phyloP scores from a whole-genome alignment of 2,113 vertebrate genomes.

The Plecotus auritus region DNA sequence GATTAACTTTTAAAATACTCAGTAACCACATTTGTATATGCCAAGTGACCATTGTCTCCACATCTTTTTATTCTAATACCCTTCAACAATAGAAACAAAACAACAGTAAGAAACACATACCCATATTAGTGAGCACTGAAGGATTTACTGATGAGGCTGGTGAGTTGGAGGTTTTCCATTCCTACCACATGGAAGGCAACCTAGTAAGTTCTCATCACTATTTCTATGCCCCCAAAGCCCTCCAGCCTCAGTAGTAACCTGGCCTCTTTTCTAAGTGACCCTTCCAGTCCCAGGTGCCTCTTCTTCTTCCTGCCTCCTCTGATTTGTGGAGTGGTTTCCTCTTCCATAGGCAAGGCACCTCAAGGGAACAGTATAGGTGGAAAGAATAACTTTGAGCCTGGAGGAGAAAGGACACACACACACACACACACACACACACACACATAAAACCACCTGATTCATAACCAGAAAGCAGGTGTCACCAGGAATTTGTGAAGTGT shows the following conservation, averaged over 20 bases:
- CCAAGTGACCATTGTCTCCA: neutral
- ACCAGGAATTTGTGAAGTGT: rapidly evolving
- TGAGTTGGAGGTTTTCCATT: neutral
- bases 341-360: rapidly evolving
- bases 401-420: neutral
- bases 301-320: neutral
- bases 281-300: rapidly evolving
- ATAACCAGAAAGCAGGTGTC: rapidly evolving
- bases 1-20: neutral
- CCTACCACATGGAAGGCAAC: neutral
- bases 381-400: neutral
- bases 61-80: neutral
- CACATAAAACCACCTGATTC: neutral
- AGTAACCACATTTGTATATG: rapidly evolving
- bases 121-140: rapidly evolving
- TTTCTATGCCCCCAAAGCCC: neutral
- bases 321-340: neutral
- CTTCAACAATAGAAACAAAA: neutral
- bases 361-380: neutral
- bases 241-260: rapidly evolving
- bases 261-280: no score
- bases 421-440: no score
- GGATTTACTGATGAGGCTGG: rapidly evolving
- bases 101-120: neutral
- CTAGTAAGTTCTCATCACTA: neutral